Evolutionary conservation across 2,797 vertebrate genomes (phyloP), one percentile per base, ranked within the genome.

Genomic region (Cuculus canorus): DNA sequence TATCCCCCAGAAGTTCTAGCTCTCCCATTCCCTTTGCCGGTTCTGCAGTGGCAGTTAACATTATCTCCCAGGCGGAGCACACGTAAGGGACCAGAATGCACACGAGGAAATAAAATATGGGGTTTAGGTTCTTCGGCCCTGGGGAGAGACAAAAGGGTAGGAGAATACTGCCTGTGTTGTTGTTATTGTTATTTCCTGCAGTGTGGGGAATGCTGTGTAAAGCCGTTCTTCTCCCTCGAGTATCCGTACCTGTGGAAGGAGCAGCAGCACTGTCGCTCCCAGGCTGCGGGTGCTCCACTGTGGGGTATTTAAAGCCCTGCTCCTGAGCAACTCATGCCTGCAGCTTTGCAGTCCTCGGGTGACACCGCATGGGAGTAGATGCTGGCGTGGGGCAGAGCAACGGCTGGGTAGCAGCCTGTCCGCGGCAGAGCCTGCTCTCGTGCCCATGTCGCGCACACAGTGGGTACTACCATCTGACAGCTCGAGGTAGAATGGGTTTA

Each of bases 381-480:
- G 90, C 93, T 95, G 88, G 71, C 16, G 70, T 63, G 60, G 83
- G 57, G 43, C 24, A 81, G 88, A 76, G 77, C 48, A 70, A 37
- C 8, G 5, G 35, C 75, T 92, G 85, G 71, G 92, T 88, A 88
- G 80, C 94, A 93, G 85, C 72, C 88, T 76, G 92, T 73, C 60
- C 87, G 79, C 5, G 7, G 56, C 69, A 53, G 53, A 95, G 82
- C 73, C 92, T 93, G 93, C 92, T 73, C 90, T 94, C 85, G 60
- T 95, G 95, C 83, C 83, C 53, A 19, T 95, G 86, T 64, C 92
- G 13, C 48, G 28, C 88, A 88, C 92, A 39, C 91, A 83, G 89
- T 78, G 68, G 90, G 90, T 96, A 96, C 86, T 92, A 93, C 86
- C 92, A 89, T 95, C 88, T 94, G 95, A 93, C 95, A 94, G 65